Evolutionary conservation across 37 sponge, comb jelly and placozoan species (phyloP), one percentile per base, ranked within the genome.

Genomic region (Halichondria panicea): DNA sequence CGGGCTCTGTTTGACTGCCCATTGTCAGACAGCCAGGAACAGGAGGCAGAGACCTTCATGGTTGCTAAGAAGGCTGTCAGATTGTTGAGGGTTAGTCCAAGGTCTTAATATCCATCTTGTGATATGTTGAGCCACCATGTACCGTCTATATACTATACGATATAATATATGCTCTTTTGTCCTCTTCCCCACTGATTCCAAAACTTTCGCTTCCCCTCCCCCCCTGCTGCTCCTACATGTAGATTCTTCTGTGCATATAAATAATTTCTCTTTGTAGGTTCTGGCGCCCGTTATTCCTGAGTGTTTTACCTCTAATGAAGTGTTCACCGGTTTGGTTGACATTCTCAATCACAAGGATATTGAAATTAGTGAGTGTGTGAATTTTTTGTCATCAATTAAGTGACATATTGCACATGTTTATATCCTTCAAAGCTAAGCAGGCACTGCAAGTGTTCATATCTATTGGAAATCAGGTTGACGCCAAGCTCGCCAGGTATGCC

Each of bases 331-430:
- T 7, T 25, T 92, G 22, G 37, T 92, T 53, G 54, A 48, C 28
- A 55, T 83, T 9, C 74, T 92, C 69, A 79, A 84, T 66, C 75
- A 83, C 42, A 57, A 80, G 22, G 81, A 92, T 43, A 34, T 41
- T 57, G 68, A 84, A 39, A 83, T 92, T 24, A 84, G 88, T 88
- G 48, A 5, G 73, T 32, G 38, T 66, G 67, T 37, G 22, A 36
- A 37, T 64, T 64, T 33, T 30, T 30, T 64, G 4, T 36, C 35
- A 7, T 64, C 31, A 34, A 30, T 4, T 30, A 18, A 21, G 6
- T 64, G 35, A 21, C 33, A 3, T 5, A n/a, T n/a, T 6, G 24
- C 12, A 36, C 13, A 28, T 56, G 57, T 34, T 31, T 31, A 27
- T 41, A 11, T 34, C 42, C 11, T 58, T 6, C 60, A 28, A 4